Evolutionary conservation across 2,888 invertebrate species (phyloP), one percentile per base, ranked within the genome.

Genomic region (Glyphotaelius pellucidus): DNA sequence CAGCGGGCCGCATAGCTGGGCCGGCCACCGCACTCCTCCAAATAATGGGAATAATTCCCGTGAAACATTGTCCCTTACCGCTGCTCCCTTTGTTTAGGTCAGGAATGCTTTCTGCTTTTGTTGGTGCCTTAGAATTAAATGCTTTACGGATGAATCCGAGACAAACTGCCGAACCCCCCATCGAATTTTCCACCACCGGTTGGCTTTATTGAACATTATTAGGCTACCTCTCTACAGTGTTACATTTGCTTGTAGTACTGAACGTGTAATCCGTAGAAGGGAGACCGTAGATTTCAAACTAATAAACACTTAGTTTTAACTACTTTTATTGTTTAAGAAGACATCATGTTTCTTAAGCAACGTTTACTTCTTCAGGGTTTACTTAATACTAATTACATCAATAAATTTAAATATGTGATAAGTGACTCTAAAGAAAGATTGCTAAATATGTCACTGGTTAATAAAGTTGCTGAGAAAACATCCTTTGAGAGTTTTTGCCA

Each of bases 71-170:
- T 35, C 84, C 52, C 79, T n/a, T 90, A 15, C 52, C 67, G 85
- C 19, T 38, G 31, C 30, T 15, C 84, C n/a, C 67, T 90, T 91
- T 91, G 80, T 87, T 87, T 52, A 31, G 31, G 31, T 87, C 25
- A 87, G 87, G 87, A 87, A 87, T 87, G 87, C 87, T 87, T 32
- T 87, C 87, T 32, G 87, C 87, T 67, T 87, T 87, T 87, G 87
- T 87, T 87, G 32, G 30, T 32, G 32, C 87, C 87, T 87, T 52
- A 67, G 67, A 87, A 87, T 87, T 87, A 87, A 30, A 38, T 47
- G 86, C 31, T 52, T 87, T 32, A 52, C 52, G 15, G 52, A 87
- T 87, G 67, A 87, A 87, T 52, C 67, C 87, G 52, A 14, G 32
- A 30, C 47, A 30, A 86, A 87, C 15, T 52, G 32, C 67, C 31